A percentile compares a stretch with the other conserved stretches of the same genome.
Evolutionary conservation across 35 echinoderm and acorn worm species (phyloP).

Genomic region (Acanthaster planci): DNA sequence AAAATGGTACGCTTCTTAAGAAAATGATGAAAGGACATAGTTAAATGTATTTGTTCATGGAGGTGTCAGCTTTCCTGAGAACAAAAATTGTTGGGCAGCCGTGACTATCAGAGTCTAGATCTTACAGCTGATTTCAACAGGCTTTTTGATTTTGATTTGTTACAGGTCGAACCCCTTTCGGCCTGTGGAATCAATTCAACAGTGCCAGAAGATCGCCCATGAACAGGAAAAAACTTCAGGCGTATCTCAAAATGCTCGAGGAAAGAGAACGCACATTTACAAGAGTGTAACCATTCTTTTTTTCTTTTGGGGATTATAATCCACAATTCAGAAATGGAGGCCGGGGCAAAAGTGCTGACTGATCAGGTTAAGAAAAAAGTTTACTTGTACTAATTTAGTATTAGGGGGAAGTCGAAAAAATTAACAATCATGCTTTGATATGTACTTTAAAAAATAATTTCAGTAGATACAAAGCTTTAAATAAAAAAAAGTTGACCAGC

Average conservation of each 20-base stretch:
- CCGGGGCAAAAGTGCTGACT: too few relatives aligned
- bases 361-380: too few relatives aligned
- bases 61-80: not conserved
- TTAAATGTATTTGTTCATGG: not conserved
- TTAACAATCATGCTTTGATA: too few relatives aligned
- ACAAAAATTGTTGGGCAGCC: not conserved
- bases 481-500: too few relatives aligned
- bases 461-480: too few relatives aligned
- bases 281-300: not conserved
- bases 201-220: not conserved
- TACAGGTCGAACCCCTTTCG: not conserved
- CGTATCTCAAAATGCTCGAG: not conserved
- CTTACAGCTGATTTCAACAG: not conserved
- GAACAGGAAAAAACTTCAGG: not conserved
- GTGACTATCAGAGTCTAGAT: not conserved
- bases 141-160: not conserved
- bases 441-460: too few relatives aligned
- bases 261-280: not conserved
- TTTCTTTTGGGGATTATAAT: too few relatives aligned
- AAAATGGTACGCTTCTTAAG: not conserved
- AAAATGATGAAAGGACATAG: not conserved
- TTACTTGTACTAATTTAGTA: too few relatives aligned
- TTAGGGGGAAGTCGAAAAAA: too few relatives aligned
- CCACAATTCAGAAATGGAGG: too few relatives aligned
- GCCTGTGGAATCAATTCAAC: conserved; percentile 2